These are phyloP conservation scores for Drosophila sulfurigaster DNA, from an alignment of 1,140 invertebrate species.

Conservation along the genomic window DNA sequence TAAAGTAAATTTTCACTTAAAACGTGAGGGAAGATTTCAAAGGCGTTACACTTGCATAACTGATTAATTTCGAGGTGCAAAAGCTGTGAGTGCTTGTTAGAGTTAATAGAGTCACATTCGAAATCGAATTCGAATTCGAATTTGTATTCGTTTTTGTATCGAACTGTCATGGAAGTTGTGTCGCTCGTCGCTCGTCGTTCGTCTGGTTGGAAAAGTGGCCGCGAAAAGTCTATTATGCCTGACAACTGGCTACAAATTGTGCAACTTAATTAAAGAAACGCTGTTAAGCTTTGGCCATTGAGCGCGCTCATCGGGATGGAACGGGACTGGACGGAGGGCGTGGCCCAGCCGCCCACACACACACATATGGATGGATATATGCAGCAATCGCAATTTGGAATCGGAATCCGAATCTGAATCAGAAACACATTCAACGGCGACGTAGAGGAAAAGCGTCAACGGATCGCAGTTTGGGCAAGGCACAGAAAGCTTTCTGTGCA, in stretches of 20 bases:
- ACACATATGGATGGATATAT: background rate
- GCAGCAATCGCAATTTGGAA: background rate
- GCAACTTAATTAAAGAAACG: slow-evolving; percentile 81
- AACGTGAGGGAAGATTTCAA: no score
- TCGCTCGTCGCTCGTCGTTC: background rate
- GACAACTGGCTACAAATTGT: slow-evolving; percentile 79
- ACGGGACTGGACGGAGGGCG: background rate
- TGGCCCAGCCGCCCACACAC: slow-evolving; percentile 25
- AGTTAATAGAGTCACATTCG: no score
- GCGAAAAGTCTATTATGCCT: slow-evolving; percentile 48
- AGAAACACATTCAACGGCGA: slow-evolving; percentile 30
- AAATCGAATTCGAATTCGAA: no score
- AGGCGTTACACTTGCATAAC: no score
- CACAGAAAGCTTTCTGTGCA: slow-evolving; percentile 46
- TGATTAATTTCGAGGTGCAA: no score
- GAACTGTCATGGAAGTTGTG: slow-evolving; percentile 15
- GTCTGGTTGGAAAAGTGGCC: slow-evolving; percentile 30
- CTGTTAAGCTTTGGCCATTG: slow-evolving; percentile 78
- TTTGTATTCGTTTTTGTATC: background rate
- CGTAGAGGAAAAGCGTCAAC: no score
- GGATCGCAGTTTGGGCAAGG: slow-evolving; percentile 16
- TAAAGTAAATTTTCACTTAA: no score
- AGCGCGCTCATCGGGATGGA: slow-evolving; percentile 28
- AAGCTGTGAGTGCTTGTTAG: no score
- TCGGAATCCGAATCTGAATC: slow-evolving; percentile 9